Percentiles rank a stretch among this genome's conserved stretches.
Evolutionary conservation across 1,140 invertebrate genomes (phyloP).

Genomic region (Cecropterus lyciades): DNA sequence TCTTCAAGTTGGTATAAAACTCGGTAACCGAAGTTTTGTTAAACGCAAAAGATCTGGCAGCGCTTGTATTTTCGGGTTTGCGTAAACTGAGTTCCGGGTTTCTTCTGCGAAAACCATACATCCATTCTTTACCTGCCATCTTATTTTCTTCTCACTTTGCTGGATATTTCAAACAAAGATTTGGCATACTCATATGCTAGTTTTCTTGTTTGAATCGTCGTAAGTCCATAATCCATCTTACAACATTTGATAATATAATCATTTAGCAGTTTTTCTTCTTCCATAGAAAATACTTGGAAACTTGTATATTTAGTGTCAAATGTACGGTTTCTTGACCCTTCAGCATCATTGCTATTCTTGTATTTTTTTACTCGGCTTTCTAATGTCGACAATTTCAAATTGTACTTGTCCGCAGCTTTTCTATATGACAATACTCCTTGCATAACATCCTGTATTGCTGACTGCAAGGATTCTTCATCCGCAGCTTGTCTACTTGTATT

Average conservation of each 20-base stretch:
- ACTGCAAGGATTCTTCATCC: no score
- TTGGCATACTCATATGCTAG: slow-evolving; percentile 62
- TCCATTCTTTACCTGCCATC: slow-evolving; percentile 45
- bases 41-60: slow-evolving; percentile 65
- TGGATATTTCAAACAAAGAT: slow-evolving; percentile 46
- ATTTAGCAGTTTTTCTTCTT: slow-evolving; percentile 36
- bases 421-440: no score
- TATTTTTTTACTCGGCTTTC: no score
- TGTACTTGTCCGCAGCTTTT: no score
- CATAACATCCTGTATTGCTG: no score
- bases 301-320: no score
- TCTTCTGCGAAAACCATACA: slow-evolving; percentile 29
- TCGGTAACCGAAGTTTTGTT: slow-evolving; percentile 53
- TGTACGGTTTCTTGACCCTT: no score
- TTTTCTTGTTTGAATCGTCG: slow-evolving; percentile 45
- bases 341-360: no score
- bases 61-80: slow-evolving; percentile 70
- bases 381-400: no score
- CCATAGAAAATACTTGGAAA: slow-evolving; percentile 32
- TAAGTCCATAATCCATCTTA: slow-evolving; percentile 64
- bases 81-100: slow-evolving; percentile 58
- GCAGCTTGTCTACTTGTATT: no score
- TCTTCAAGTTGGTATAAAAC: slow-evolving; percentile 43
- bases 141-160: slow-evolving; percentile 43
- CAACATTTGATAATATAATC: slow-evolving; percentile 37